Percentiles rank a stretch among this genome's conserved stretches.
Conservation (phyloP, 1,140 invertebrate species). For the Pogonognathellus flavescens region DNA sequence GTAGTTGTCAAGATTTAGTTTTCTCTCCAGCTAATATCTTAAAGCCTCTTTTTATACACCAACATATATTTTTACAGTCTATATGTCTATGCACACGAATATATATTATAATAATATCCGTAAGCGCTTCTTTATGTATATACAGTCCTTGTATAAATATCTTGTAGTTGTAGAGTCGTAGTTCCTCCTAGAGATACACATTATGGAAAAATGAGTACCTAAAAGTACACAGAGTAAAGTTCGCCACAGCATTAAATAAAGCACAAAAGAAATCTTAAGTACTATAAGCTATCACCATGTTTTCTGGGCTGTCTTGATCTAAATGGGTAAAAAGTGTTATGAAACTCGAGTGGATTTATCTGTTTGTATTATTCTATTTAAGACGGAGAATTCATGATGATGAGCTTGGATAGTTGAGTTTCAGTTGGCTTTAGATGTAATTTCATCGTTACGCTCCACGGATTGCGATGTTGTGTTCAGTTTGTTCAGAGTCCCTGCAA, state of each 20-base stretch:
- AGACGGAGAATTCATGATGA: slow-evolving; percentile 25
- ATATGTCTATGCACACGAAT: background rate
- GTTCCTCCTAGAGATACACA: background rate
- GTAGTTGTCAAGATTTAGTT: slow-evolving; percentile 2
- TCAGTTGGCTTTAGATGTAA: slow-evolving; percentile 9
- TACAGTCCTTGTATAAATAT: no score
- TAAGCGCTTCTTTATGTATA: no score
- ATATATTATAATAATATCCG: background rate
- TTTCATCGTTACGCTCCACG: slow-evolving; percentile 10
- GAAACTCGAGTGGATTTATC: slow-evolving; percentile 15
- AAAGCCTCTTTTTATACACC: background rate
- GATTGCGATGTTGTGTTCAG: slow-evolving; percentile 9
- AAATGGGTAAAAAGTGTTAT: background rate
- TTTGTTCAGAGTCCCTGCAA: background rate
- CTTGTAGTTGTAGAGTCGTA: no score
- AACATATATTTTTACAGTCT: background rate
- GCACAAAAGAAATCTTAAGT: background rate
- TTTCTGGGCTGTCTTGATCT: slow-evolving; percentile 16
- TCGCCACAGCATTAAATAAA: background rate
- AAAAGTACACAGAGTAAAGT: no score
- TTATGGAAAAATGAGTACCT: no score
- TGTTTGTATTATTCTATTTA: slow-evolving; percentile 33
- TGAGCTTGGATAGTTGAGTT: slow-evolving; percentile 31
- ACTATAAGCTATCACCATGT: background rate
- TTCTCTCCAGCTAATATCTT: slow-evolving; percentile 17